Conservation (phyloP, 2,888 invertebrate genomes). For the Blomia tropicalis region DNA sequence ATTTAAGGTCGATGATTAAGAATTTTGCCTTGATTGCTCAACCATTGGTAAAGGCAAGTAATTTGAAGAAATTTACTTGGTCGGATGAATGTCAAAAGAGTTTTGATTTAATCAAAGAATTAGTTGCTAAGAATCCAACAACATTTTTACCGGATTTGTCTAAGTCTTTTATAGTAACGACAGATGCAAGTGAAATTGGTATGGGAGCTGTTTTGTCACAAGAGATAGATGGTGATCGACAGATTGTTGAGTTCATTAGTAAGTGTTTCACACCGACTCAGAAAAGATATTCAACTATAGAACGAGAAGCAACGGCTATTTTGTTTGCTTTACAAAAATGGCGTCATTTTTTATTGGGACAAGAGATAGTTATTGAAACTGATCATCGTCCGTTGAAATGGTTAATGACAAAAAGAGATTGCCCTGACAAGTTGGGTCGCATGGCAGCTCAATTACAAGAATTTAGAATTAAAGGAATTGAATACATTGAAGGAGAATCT, state of each 20-base stretch:
- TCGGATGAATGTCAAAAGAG: not conserved
- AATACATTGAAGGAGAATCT: not conserved
- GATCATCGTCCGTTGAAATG: conserved; percentile 41
- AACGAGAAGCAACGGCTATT: conserved; percentile 35
- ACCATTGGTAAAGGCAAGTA: not conserved
- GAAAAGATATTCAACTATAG: conserved; percentile 34
- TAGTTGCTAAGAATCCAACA: not conserved
- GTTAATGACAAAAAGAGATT: conserved; percentile 31
- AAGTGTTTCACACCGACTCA: not conserved
- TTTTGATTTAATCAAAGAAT: not conserved
- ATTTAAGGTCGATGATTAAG: not conserved
- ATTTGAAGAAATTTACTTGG: not conserved
- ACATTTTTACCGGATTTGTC: conserved; percentile 20
- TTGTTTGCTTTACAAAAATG: conserved; percentile 36
- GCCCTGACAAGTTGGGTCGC: not conserved
- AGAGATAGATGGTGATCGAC: conserved; percentile 4
- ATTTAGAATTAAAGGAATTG: not conserved
- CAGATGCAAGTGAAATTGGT: conserved; percentile 24
- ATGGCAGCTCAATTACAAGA: not conserved
- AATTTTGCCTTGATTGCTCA: not conserved
- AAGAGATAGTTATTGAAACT: conserved; percentile 34
- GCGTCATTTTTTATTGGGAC: conserved; percentile 36
- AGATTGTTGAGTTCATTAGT: conserved; percentile 30
- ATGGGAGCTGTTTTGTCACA: conserved; percentile 24
- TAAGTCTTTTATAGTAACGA: conserved; percentile 11